Base-by-base conservation (phyloP, 2,797 vertebrate species). In the Triplophysa bombifrons region DNA sequence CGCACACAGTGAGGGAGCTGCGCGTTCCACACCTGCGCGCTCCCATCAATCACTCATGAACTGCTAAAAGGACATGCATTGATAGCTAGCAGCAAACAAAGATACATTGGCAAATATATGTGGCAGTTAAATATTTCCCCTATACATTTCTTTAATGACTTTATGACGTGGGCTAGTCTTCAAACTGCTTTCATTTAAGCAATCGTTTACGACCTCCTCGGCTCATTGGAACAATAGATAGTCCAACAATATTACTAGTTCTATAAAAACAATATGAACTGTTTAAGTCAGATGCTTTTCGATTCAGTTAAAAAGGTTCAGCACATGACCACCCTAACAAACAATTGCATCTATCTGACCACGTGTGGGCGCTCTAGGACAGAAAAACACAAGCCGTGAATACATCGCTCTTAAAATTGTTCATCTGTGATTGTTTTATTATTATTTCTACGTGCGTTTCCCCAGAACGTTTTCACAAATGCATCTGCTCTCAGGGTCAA, bases 1-100 rank as follows among this genome's bases (percentile, higher is more conserved):
- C 90, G 90, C 91, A 89, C 89, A 76, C 55, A 53, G 53, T 9
- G 44, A 64, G 46, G 63, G 67, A 71, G 53, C 78, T 46, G 72
- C 79, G 76, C 82, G 79, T n/a, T 51, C 73, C 82, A 80, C 77
- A 74, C 72, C 71, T 76, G 85, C 81, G 63, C 75, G 80, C 78
- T 71, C 77, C 73, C 81, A 60, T 76, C 72, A 46, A 48, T 79
- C 78, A 68, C 73, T 80, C 34, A 69, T 20, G 44, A 25, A 69
- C 38, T 55, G 58, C 25, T 67, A 17, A 16, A 73, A 46, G 65
- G 19, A 8, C 51, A 9, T 12, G 71, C n/a, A 61, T 38, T 64
- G 55, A 74, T 27, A 56, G n/a, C 9, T 44, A 56, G 14, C 9
- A 22, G 16, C n/a, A n/a, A 25, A 46, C 41, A n/a, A n/a, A 30